Conservation (phyloP, 1,140 invertebrate genomes). For the Drosophila pectinifera region DNA sequence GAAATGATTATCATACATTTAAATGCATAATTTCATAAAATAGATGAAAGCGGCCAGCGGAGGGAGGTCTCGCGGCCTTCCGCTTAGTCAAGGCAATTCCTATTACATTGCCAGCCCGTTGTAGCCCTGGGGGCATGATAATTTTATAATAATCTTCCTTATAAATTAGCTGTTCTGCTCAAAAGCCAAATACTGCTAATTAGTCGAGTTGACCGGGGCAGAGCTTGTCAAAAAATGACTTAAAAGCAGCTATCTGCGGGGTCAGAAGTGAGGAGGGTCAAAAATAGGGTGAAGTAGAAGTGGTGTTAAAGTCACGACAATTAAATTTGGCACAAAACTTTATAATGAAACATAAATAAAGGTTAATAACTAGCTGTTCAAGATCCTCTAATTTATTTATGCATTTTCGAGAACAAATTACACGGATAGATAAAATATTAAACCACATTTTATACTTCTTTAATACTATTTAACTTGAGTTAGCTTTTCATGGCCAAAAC, state of each 20-base stretch:
- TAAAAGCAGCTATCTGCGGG: background rate
- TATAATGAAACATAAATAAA: background rate
- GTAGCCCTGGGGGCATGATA: conserved; percentile 8
- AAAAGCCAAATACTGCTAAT: conserved; percentile 13
- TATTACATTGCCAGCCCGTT: conserved; percentile 12
- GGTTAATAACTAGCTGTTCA: background rate
- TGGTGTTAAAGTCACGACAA: background rate
- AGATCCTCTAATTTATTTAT: too few relatives aligned
- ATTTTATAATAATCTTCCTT: conserved; percentile 13
- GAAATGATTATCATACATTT: conserved; percentile 80
- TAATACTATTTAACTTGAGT: too few relatives aligned
- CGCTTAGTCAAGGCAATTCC: conserved; percentile 17
- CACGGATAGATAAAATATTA: background rate
- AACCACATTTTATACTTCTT: background rate
- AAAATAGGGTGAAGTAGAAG: background rate
- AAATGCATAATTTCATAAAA: conserved; percentile 81
- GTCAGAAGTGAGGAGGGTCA: background rate
- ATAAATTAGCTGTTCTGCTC: conserved; percentile 6
- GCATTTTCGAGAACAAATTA: background rate
- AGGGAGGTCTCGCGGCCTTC: conserved; percentile 12
- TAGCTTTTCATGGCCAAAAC: too few relatives aligned
- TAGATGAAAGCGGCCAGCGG: conserved; percentile 58
- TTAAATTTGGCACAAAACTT: background rate
- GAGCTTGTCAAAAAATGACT: background rate
- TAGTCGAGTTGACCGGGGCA: conserved; percentile 5